Evolutionary conservation across 2,797 vertebrate species (phyloP).

Genomic region (Cottoperca gobio): DNA sequence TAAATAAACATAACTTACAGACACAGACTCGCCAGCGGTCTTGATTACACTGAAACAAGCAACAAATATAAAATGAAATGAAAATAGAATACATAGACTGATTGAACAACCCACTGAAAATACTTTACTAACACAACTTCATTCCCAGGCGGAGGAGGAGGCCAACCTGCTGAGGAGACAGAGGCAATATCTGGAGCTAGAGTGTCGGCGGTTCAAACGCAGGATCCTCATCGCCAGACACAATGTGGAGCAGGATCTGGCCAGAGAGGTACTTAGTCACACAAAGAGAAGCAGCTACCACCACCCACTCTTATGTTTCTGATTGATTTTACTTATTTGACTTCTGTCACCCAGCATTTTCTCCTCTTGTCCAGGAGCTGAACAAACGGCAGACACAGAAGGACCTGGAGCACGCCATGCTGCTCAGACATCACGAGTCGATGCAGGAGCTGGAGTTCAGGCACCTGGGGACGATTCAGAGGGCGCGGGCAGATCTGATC

Average conservation of each 20-base stretch:
- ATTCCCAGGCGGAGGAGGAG: conserved; percentile 95
- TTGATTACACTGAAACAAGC: too few relatives aligned
- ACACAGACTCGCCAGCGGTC: too few relatives aligned
- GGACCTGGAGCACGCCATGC: conserved; percentile 98
- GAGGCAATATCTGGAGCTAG: conserved; percentile 96
- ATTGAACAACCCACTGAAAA: too few relatives aligned
- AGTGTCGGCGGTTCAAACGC: conserved; percentile 96
- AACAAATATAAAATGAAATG: too few relatives aligned
- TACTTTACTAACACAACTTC: not conserved
- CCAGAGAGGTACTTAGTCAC: conserved; percentile 91
- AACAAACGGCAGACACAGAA: conserved; percentile 99
- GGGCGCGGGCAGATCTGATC: conserved; percentile 95
- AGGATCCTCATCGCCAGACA: conserved; percentile 96
- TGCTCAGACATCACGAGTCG: conserved; percentile 97
- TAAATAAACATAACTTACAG: too few relatives aligned
- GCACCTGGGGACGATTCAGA: conserved; percentile 95
- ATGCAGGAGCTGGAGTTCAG: conserved; percentile 99
- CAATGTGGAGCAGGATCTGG: conserved; percentile 97
- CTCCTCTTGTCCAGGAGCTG: conserved; percentile 85
- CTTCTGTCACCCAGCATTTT: not conserved
- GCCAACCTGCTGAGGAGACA: conserved; percentile 96
- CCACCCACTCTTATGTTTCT: not conserved
- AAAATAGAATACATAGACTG: too few relatives aligned
- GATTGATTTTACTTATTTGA: not conserved
- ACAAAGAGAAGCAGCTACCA: not conserved